These are phyloP conservation scores for Gambusia affinis DNA, from an alignment of 2,113 vertebrate genomes.

Conservation along the genomic window DNA sequence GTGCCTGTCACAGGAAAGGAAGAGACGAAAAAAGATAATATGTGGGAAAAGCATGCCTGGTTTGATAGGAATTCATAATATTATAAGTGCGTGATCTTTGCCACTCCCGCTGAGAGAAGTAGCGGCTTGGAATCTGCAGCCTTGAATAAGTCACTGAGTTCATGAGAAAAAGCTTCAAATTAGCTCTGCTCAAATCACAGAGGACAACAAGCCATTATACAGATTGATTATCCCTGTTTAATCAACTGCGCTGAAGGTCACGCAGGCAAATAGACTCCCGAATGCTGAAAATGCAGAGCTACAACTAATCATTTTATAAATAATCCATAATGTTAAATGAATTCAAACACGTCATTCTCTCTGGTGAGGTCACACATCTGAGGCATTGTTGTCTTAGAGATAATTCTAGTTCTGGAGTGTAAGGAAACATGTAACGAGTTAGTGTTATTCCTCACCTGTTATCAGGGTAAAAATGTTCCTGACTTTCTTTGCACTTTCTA, in stretches of 20 bases:
- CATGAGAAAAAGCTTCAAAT: constrained; percentile 33
- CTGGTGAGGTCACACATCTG: constrained; percentile 20
- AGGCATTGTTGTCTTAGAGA: constrained; percentile 1
- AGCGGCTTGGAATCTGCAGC: constrained; percentile 7
- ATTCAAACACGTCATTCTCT: constrained; percentile 4
- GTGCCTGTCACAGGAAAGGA: background rate
- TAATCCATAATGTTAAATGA: constrained; percentile 27
- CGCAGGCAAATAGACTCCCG: background rate
- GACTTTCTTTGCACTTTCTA: constrained; percentile 14
- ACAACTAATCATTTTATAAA: constrained; percentile 22
- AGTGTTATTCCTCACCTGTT: constrained; percentile 20
- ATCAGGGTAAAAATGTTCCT: constrained; percentile 30
- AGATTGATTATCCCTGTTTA: constrained; percentile 48
- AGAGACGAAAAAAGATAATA: constrained; percentile 6
- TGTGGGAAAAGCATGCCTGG: constrained; percentile 1
- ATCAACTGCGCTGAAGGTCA: constrained; percentile 26
- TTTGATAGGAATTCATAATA: background rate
- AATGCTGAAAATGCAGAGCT: background rate
- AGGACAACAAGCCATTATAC: constrained; percentile 22
- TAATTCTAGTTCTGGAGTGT: constrained; percentile 10
- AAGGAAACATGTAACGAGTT: constrained; percentile 37
- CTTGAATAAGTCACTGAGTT: constrained; percentile 23
- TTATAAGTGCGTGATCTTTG: constrained; percentile 14
- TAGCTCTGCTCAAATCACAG: constrained; percentile 5
- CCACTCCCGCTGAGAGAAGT: constrained; percentile 7